Evolutionary conservation across 2,888 invertebrate genomes (phyloP).

Genomic region (Nudaria mundana): DNA sequence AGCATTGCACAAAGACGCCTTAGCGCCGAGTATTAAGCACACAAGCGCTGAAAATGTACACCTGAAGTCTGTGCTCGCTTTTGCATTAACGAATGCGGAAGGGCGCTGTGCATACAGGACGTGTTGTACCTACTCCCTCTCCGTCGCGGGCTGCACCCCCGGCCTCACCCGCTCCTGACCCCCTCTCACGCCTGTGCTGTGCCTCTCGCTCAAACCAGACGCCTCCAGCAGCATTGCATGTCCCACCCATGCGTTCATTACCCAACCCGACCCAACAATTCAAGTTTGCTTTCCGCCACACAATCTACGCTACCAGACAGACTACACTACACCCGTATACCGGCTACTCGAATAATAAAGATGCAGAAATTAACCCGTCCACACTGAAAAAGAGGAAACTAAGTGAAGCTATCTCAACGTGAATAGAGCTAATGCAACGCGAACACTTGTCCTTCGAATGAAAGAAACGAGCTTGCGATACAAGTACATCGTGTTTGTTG

Average conservation of each 20-base stretch:
- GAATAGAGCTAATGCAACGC: constrained; percentile 75
- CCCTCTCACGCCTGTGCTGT: constrained; percentile 37
- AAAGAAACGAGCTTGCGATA: constrained; percentile 71
- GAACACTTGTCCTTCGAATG: constrained; percentile 73
- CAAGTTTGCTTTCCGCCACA: constrained; percentile 80
- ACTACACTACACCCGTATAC: constrained; percentile 66
- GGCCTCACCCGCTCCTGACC: constrained; percentile 32
- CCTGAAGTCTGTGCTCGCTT: constrained; percentile 79
- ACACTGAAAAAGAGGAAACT: constrained; percentile 77
- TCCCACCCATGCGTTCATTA: constrained; percentile 79
- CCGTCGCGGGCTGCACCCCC: constrained; percentile 35
- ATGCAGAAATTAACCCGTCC: constrained; percentile 78
- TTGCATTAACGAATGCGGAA: constrained; percentile 82
- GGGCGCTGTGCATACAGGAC: constrained; percentile 79
- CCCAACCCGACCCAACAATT: constrained; percentile 79
- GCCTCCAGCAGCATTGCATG: constrained; percentile 70
- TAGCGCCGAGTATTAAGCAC: constrained; percentile 74
- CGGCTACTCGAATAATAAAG: constrained; percentile 80
- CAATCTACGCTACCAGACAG: constrained; percentile 76
- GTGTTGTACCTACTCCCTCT: constrained; percentile 62
- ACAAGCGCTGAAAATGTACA: constrained; percentile 80
- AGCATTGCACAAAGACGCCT: constrained; percentile 75
- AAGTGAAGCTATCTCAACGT: constrained; percentile 79
- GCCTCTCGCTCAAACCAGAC: constrained; percentile 70
- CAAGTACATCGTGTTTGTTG: constrained; percentile 67